Evolutionary conservation across 2,113 vertebrate genomes (phyloP), one percentile per base, ranked within the genome.

Genomic region (Ptychochromis oligacanthus): DNA sequence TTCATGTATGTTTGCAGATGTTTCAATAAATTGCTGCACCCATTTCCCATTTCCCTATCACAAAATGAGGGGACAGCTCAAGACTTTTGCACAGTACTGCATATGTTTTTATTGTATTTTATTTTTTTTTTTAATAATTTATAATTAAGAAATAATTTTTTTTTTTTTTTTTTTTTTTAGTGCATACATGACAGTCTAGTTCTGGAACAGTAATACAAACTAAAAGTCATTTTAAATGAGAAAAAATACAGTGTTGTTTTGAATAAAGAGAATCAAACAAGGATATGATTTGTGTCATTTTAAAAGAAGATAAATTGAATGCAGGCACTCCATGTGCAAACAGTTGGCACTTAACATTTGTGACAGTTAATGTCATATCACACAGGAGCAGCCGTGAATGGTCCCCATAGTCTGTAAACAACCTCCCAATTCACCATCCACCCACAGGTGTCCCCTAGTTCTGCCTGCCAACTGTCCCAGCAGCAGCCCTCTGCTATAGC

Each of bases 301-400:
- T 9, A 13, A 80, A 52, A 24, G 57, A 75, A 67, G 4, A 59
- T 80, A 84, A 56, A 59, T 17, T 36, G 85, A 61, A 81, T 54
- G 56, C 72, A 76, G 81, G 36, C 60, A 26, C 79, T 87, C 43
- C 11, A 36, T 38, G 40, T 76, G 75, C 28, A 72, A 82, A 88
- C 91, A 94, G 85, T 81, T 92, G 89, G 62, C 61, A 59, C 78
- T 77, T 80, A 88, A 86, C 90, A 92, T 62, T 91, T 94, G 87
- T 81, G 74, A 80, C 82, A 83, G 80, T 18, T 87, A 80, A 77
- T 84, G 67, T 87, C 75, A 86, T 57, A 77, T 79, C 60, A 36
- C 83, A 77, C 67, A n/a, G 26, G 74, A 78, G 67, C 82, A 83
- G 77, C 28, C 49, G 64, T 74, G 52, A 61, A 77, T 67, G 77